Evolutionary conservation across 2,888 invertebrate genomes (phyloP), one percentile per base, ranked within the genome.

Genomic region (Cremastinae sp.): DNA sequence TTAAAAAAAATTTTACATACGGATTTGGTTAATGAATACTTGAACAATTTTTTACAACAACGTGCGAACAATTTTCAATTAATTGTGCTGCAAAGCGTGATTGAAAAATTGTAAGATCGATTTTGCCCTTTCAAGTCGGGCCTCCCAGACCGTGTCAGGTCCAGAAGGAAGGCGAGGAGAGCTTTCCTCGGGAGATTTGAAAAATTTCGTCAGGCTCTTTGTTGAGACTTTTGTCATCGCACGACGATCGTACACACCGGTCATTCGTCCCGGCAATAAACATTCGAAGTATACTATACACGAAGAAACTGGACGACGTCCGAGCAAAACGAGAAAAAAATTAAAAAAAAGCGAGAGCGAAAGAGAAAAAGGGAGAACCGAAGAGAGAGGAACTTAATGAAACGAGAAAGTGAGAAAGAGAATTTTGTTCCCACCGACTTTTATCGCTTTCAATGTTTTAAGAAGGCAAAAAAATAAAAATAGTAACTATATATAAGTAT

Each of bases 121-220:
- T n/a, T n/a, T n/a, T n/a, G n/a, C n/a, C n/a, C n/a, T n/a, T n/a
- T n/a, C n/a, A n/a, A n/a, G n/a, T n/a, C n/a, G n/a, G n/a, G n/a
- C n/a, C n/a, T n/a, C n/a, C n/a, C n/a, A n/a, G n/a, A n/a, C n/a
- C n/a, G 35, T 41, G 43, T 14, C 37, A 66, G 58, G 9, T n/a
- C 20, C 10, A 14, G 53, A 45, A 39, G 65, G 16, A 22, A 20
- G 22, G 35, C 16, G 55, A 80, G 75, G 5, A 28, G 43, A 14
- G 45, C 35, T 43, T 70, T 43, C 79, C 83, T 79, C 81, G 82
- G 80, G 81, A 83, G 83, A 83, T 83, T 84, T 80, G 79, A 79
- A 83, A 70, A 82, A 83, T 82, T 79, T 83, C 82, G 80, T 78
- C 83, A 72, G 80, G 79, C 65, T 65, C 74, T 77, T 77, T 77